Conservation (phyloP, 1,140 invertebrate genomes). For the Drosophila bocqueti region DNA sequence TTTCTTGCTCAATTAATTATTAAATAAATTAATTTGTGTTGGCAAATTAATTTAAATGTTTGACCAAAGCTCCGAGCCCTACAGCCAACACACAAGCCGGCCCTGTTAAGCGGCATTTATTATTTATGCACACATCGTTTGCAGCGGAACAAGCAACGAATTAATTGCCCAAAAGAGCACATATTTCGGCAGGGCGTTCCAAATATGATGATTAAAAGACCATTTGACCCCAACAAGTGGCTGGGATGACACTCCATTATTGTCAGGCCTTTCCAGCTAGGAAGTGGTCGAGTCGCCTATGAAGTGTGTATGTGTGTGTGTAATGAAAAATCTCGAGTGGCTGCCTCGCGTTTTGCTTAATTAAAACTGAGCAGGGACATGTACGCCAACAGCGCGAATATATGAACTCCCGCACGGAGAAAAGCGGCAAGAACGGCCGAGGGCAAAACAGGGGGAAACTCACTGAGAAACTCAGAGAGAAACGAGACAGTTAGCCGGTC, state of each 20-base stretch:
- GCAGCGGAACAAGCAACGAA: slow-evolving; percentile 49
- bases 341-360: slow-evolving; percentile 76
- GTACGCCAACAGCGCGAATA: slow-evolving; percentile 13
- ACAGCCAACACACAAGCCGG: slow-evolving; percentile 20
- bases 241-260: slow-evolving; percentile 21
- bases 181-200: slow-evolving; percentile 17
- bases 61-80: slow-evolving; percentile 48
- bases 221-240: slow-evolving; percentile 47
- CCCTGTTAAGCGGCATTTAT: slow-evolving; percentile 61
- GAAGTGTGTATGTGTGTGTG: slow-evolving; percentile 3
- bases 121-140: slow-evolving; percentile 71
- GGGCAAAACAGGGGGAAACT: background rate
- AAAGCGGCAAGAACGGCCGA: slow-evolving; percentile 11
- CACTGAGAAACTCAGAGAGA: background rate
- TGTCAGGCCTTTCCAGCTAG: background rate
- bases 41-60: slow-evolving; percentile 82
- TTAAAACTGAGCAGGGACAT: slow-evolving; percentile 75
- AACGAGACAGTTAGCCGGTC: slow-evolving; percentile 31
- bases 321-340: slow-evolving; percentile 79
- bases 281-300: background rate
- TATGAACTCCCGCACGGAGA: slow-evolving; percentile 28
- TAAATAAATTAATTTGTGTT: slow-evolving; percentile 81
- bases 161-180: slow-evolving; percentile 64
- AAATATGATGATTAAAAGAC: slow-evolving; percentile 66
- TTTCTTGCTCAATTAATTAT: slow-evolving; percentile 83